A percentile compares a stretch with the other conserved stretches of the same genome.
These are phyloP conservation scores for Drosophila ezoana DNA, from an alignment of 2,888 invertebrate genomes.

Conservation along the genomic window DNA sequence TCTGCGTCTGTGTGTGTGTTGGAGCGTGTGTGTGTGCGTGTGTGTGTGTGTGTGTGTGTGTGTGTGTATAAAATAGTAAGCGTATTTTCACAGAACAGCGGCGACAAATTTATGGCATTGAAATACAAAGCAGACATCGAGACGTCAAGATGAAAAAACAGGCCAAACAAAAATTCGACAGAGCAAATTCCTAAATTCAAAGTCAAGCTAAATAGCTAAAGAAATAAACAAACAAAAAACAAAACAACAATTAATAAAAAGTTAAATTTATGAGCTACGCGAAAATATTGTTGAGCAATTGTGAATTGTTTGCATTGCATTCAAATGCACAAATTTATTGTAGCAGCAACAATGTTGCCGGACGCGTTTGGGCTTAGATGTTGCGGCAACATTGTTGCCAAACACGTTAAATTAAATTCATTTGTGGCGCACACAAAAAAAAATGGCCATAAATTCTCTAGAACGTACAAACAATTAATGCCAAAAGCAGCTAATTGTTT, in stretches of 20 bases:
- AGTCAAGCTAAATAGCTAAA: constrained; percentile 41
- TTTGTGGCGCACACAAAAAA: not conserved
- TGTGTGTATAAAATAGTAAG: constrained; percentile 19
- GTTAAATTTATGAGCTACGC: constrained; percentile 52
- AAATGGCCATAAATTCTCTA: constrained; percentile 39
- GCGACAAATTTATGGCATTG: constrained; percentile 78
- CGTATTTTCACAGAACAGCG: constrained; percentile 54
- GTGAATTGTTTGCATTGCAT: constrained; percentile 51
- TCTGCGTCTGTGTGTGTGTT: constrained; percentile 1
- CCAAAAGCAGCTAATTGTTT: constrained; percentile 7
- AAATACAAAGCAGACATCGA: constrained; percentile 76
- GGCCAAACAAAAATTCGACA: constrained; percentile 14
- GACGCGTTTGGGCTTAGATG: too few species aligned
- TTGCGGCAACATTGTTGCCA: constrained; percentile 41
- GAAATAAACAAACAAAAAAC: constrained; percentile 48
- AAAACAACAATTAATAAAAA: constrained; percentile 52
- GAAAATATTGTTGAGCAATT: constrained; percentile 20
- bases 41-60: constrained; percentile 22
- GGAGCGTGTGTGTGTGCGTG: not conserved
- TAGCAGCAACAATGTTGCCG: constrained; percentile 46
- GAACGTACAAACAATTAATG: constrained; percentile 47
- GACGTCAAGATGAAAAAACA: constrained; percentile 56
- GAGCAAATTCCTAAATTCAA: constrained; percentile 30
- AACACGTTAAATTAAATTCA: not conserved
- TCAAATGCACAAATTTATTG: constrained; percentile 48